These are phyloP conservation scores for Telenomus remus DNA, from an alignment of 1,140 invertebrate species.

Conservation along the genomic window DNA sequence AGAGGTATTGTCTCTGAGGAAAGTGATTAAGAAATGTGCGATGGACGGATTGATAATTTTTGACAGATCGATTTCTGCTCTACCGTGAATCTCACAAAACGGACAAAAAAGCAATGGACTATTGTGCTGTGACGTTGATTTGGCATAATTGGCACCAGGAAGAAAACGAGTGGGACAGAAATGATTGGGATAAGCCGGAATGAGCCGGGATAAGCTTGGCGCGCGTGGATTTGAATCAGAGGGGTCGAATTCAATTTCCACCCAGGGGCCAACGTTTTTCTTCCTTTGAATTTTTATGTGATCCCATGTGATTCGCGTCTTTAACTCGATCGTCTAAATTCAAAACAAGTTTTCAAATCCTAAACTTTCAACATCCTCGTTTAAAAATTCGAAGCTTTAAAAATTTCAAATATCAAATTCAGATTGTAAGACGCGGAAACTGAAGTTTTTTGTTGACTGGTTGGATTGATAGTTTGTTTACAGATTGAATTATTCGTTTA, in stretches of 20 bases:
- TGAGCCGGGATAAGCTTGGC: constrained; percentile 72
- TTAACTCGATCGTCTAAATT: background rate
- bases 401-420: too few species aligned
- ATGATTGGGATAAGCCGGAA: constrained; percentile 76
- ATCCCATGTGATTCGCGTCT: constrained; percentile 2
- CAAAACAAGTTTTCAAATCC: too few species aligned
- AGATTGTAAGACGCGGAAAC: too few species aligned
- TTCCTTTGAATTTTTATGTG: constrained; percentile 33
- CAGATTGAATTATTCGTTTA: background rate
- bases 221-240: constrained; percentile 62
- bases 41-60: constrained; percentile 31
- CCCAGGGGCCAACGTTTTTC: constrained; percentile 24
- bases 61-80: constrained; percentile 29
- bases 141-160: constrained; percentile 75
- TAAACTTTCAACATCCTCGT: too few species aligned
- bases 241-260: constrained; percentile 39
- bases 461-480: background rate
- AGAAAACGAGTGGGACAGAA: constrained; percentile 67
- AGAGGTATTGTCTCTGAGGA: background rate
- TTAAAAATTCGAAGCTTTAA: too few species aligned
- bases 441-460: too few species aligned
- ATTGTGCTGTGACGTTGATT: constrained; percentile 74
- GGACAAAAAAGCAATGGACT: constrained; percentile 14
- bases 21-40: constrained; percentile 22
- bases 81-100: constrained; percentile 16